These are phyloP conservation scores for Drosophila mauritiana DNA, from an alignment of 1,140 invertebrate species.

Conservation along the genomic window DNA sequence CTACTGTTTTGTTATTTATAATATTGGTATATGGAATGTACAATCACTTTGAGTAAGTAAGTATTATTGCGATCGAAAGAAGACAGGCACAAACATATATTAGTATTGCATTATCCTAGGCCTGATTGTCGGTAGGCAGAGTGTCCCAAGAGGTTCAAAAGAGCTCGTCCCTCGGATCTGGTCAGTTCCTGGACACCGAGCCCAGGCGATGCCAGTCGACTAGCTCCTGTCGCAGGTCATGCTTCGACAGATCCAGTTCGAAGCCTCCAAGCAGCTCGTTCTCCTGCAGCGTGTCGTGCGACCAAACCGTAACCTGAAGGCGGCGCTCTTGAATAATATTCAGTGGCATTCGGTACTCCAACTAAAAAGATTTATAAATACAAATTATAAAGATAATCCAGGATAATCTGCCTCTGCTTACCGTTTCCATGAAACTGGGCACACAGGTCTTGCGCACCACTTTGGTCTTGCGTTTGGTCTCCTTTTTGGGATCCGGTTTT, in stretches of 20 bases:
- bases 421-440: slow-evolving; percentile 99
- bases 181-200: slow-evolving; percentile 85
- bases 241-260: slow-evolving; percentile 89
- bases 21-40: slow-evolving; percentile 71
- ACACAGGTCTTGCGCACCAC: slow-evolving; percentile 96
- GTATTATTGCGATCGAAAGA: slow-evolving; percentile 72
- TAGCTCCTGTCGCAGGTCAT: slow-evolving; percentile 91
- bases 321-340: slow-evolving; percentile 91
- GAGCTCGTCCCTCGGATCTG: slow-evolving; percentile 1
- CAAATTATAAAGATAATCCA: neutral
- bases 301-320: slow-evolving; percentile 97
- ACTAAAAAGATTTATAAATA: slow-evolving; percentile 85
- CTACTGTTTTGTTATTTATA: slow-evolving; percentile 35
- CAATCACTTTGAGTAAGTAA: slow-evolving; percentile 78
- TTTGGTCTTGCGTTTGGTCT: slow-evolving; percentile 97
- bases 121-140: slow-evolving; percentile 50
- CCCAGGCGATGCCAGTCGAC: slow-evolving; percentile 92
- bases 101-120: slow-evolving; percentile 47
- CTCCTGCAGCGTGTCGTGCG: slow-evolving; percentile 97
- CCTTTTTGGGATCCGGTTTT: slow-evolving; percentile 93
- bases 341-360: slow-evolving; percentile 94
- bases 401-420: slow-evolving; percentile 82
- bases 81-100: slow-evolving; percentile 69
- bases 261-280: slow-evolving; percentile 97
- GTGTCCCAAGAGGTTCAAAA: slow-evolving; percentile 3